phyloP scores from a whole-genome alignment of 2,888 invertebrate species.

The Rhingia rostrata region DNA sequence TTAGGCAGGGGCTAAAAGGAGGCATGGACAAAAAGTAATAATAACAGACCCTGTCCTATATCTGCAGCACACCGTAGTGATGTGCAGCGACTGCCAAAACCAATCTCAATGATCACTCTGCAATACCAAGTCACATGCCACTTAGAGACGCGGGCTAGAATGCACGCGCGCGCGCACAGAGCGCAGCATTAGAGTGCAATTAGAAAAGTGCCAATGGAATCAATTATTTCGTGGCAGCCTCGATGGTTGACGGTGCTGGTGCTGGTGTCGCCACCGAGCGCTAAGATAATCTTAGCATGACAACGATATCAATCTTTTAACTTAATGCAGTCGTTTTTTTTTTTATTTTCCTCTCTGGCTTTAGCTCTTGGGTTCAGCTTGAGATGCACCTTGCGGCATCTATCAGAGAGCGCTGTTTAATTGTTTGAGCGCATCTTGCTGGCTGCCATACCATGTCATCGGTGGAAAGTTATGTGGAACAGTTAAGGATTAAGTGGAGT shows the following conservation, averaged over 20 bases:
- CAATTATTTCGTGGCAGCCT: slow-evolving; percentile 67
- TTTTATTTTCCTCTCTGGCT: slow-evolving; percentile 3
- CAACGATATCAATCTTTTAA: slow-evolving; percentile 70
- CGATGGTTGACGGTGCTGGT: slow-evolving; percentile 30
- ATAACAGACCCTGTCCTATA: slow-evolving; percentile 60
- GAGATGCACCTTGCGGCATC: slow-evolving; percentile 57
- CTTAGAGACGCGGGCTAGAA: slow-evolving; percentile 19
- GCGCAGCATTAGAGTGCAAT: slow-evolving; percentile 65
- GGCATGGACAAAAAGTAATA: slow-evolving; percentile 13
- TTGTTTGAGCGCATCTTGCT: slow-evolving; percentile 68
- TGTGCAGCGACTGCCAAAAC: slow-evolving; percentile 21
- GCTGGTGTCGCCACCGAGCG: slow-evolving; percentile 8
- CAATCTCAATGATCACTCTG: slow-evolving; percentile 42
- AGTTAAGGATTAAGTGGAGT: slow-evolving; percentile 59
- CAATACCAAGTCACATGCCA: slow-evolving; percentile 64
- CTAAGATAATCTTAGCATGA: slow-evolving; percentile 57
- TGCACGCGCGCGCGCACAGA: slow-evolving; percentile 18
- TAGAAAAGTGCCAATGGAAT: slow-evolving; percentile 74
- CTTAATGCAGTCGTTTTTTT: slow-evolving; percentile 39
- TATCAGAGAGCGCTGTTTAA: slow-evolving; percentile 44
- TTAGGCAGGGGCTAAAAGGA: neutral
- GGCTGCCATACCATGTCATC: slow-evolving; percentile 4
- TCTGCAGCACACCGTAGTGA: slow-evolving; percentile 47
- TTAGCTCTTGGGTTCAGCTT: slow-evolving; percentile 8
- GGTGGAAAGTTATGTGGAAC: slow-evolving; percentile 46